These are phyloP conservation scores for Saguinus midas DNA, from an alignment of 2,113 vertebrate genomes.

Conservation along the genomic window DNA sequence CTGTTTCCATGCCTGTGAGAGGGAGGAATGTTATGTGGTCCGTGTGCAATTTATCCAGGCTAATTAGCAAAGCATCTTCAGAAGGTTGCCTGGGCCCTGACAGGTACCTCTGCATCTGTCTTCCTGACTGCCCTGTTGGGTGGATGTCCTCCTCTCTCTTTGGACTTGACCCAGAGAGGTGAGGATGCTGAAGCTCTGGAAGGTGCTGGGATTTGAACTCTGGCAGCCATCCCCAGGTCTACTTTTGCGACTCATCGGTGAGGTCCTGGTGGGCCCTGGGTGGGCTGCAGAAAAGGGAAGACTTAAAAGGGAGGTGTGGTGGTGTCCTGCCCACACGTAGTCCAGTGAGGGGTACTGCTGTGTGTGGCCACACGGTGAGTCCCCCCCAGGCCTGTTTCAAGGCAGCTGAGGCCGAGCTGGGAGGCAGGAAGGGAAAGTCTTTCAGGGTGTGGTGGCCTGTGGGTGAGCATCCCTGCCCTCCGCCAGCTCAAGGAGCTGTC, in stretches of 20 bases:
- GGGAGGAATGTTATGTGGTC: not conserved
- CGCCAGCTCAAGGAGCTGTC: not conserved
- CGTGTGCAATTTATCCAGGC: fast-evolving
- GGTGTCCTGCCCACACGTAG: not conserved
- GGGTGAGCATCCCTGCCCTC: not conserved
- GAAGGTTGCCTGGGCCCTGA: no score
- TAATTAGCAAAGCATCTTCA: not conserved
- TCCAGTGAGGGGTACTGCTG: fast-evolving
- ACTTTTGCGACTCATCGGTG: not conserved
- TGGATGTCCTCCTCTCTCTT: not conserved
- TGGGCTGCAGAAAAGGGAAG: not conserved
- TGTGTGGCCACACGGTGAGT: fast-evolving
- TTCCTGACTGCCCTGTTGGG: fast-evolving
- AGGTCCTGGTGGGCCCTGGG: not conserved
- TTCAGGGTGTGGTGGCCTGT: fast-evolving
- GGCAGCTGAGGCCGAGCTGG: not conserved
- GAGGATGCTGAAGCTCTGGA: no score
- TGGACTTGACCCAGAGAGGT: not conserved
- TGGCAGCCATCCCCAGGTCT: not conserved
- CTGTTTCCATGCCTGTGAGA: no score
- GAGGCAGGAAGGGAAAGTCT: not conserved
- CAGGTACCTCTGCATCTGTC: fast-evolving
- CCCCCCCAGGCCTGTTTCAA: not conserved
- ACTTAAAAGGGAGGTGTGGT: not conserved
- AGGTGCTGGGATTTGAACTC: not conserved